Evolutionary conservation across 2,888 invertebrate species (phyloP).

Genomic region (Melanostoma mellinum): DNA sequence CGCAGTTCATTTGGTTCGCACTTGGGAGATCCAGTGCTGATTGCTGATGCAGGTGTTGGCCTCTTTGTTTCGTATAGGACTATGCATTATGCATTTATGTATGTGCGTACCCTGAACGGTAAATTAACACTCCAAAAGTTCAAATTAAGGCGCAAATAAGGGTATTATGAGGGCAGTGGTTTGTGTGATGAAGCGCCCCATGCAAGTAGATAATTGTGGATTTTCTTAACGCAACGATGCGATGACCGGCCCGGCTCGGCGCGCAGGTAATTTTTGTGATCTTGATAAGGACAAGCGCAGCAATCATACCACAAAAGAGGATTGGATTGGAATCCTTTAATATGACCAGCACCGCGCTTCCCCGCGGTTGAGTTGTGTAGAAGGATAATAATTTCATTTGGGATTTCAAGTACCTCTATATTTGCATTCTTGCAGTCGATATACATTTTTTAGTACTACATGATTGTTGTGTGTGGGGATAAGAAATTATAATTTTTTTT

Average conservation of each 20-base stretch:
- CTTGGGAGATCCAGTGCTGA: conserved; percentile 61
- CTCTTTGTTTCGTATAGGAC: not conserved
- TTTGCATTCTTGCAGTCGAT: conserved; percentile 58
- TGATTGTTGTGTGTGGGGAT: not conserved
- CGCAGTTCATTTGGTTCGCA: conserved; percentile 62
- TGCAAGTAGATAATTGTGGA: conserved; percentile 41
- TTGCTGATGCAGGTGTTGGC: conserved; percentile 58
- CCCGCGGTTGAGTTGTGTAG: conserved; percentile 36
- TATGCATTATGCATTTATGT: conserved; percentile 23
- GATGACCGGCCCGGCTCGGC: too few relatives aligned
- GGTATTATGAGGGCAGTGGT: conserved; percentile 60
- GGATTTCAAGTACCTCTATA: conserved; percentile 25
- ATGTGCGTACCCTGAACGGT: conserved; percentile 59
- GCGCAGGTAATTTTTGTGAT: conserved; percentile 45
- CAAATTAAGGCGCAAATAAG: conserved; percentile 68
- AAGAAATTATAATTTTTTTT: conserved; percentile 3
- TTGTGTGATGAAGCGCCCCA: conserved; percentile 44
- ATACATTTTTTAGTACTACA: conserved; percentile 2
- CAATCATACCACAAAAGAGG: conserved; percentile 23
- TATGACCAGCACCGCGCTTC: not conserved
- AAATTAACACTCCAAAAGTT: conserved; percentile 70
- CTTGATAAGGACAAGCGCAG: conserved; percentile 56
- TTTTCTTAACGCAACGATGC: conserved; percentile 65
- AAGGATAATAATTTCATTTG: conserved; percentile 71
- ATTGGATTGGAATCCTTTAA: conserved; percentile 46